Percentiles rank a stretch among this genome's conserved stretches.
These are phyloP conservation scores for Eulemur rufifrons DNA, from an alignment of 2,113 vertebrate species.

Conservation along the genomic window DNA sequence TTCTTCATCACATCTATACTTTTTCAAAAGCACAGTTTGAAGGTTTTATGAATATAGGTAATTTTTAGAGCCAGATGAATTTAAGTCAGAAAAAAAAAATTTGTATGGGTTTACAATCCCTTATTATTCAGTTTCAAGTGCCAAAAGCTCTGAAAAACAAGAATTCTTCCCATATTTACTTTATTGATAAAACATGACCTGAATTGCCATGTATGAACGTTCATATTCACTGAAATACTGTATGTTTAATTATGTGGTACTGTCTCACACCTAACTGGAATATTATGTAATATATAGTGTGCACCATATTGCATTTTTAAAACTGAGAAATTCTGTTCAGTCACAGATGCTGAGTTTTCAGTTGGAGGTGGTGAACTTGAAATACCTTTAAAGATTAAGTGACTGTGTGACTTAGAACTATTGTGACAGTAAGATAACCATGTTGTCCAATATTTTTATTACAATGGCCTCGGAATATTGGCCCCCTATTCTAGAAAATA, in stretches of 20 bases:
- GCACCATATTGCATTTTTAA: background rate
- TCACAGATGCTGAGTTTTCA: background rate
- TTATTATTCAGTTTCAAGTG: background rate
- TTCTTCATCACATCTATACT: background rate
- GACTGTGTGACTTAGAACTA: background rate
- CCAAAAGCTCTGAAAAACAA: background rate
- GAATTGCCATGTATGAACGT: background rate
- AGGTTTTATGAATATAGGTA: slow-evolving; percentile 16
- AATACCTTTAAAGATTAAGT: slow-evolving; percentile 11
- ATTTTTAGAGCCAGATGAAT: background rate
- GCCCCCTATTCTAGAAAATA: background rate
- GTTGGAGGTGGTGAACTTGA: background rate
- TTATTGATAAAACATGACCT: slow-evolving; percentile 17
- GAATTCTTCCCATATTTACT: background rate
- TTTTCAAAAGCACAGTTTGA: slow-evolving; percentile 4
- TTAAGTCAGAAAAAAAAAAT: slow-evolving; percentile 21
- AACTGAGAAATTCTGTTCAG: slow-evolving; percentile 10
- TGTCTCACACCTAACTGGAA: background rate
- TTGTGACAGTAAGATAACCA: background rate
- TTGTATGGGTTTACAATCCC: background rate
- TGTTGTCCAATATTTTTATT: background rate
- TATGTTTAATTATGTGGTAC: background rate
- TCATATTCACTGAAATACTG: background rate
- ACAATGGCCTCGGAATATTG: background rate
- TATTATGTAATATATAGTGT: background rate